Percentiles rank a stretch among this genome's conserved stretches.
phyloP scores from a whole-genome alignment of 2,888 invertebrate species.

The Xestia sexstrigata region DNA sequence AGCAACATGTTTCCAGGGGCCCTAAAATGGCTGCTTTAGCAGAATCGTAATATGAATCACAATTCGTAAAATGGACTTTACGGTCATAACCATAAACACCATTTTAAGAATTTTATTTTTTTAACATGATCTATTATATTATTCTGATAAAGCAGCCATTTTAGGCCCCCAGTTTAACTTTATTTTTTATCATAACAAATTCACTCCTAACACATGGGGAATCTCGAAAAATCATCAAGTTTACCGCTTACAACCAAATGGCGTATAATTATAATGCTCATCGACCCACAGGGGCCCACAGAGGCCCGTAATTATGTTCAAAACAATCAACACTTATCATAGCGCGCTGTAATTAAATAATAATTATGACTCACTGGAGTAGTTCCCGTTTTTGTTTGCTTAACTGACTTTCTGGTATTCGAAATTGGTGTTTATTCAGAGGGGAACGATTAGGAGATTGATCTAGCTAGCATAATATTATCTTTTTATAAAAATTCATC shows the following conservation, averaged over 20 bases:
- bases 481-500: too few species aligned
- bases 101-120: too few species aligned
- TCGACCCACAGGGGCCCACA: constrained; percentile 28
- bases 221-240: constrained; percentile 33
- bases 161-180: too few species aligned
- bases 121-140: too few species aligned
- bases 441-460: too few species aligned
- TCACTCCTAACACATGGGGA: constrained; percentile 5
- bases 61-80: too few species aligned
- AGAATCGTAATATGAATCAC: too few species aligned
- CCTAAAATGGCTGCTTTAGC: too few species aligned
- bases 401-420: not conserved
- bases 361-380: constrained; percentile 43
- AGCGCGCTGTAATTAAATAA: constrained; percentile 48
- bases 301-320: constrained; percentile 53
- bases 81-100: too few species aligned
- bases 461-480: too few species aligned
- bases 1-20: not conserved
- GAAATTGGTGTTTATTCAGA: not conserved
- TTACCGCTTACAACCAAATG: constrained; percentile 31
- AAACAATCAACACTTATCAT: constrained; percentile 59
- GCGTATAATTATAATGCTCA: constrained; percentile 58
- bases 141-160: too few species aligned
- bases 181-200: not conserved
- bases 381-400: constrained; percentile 30